Conservation (phyloP, 2,797 vertebrate species). For the Molossus molossus region DNA sequence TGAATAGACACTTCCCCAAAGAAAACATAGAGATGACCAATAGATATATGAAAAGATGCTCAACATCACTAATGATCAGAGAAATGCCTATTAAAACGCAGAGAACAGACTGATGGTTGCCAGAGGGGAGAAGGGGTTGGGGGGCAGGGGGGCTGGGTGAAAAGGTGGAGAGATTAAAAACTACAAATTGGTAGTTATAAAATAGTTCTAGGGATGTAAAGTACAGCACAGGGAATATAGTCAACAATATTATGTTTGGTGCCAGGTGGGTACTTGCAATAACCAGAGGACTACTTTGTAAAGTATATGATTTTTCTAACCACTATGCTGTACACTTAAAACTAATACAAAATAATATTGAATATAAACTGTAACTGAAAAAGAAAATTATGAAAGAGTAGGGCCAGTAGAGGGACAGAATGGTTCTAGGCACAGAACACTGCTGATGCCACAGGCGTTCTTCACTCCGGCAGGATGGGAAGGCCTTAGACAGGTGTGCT, state of each 20-base stretch:
- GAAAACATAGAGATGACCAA: neutral
- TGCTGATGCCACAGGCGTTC: neutral
- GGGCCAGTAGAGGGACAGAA: neutral
- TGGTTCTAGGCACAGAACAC: neutral
- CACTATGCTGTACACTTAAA: neutral
- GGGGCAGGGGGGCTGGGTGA: neutral
- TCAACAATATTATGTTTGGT: neutral
- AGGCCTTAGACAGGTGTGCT: neutral
- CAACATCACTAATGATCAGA: neutral
- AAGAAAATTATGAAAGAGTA: neutral
- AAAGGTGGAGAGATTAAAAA: neutral
- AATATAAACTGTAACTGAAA: neutral
- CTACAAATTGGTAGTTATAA: neutral
- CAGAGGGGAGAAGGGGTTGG: neutral
- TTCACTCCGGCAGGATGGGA: neutral
- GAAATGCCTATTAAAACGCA: neutral
- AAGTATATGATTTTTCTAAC: neutral
- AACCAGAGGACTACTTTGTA: neutral
- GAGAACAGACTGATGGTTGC: neutral
- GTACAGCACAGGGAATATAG: neutral
- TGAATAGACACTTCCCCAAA: neutral
- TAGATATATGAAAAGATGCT: neutral
- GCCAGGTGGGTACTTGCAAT: neutral
- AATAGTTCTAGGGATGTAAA: neutral
- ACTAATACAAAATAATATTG: neutral